Evolutionary conservation across 2,888 invertebrate genomes (phyloP), one percentile per base, ranked within the genome.

Genomic region (Cybosia mesomella): DNA sequence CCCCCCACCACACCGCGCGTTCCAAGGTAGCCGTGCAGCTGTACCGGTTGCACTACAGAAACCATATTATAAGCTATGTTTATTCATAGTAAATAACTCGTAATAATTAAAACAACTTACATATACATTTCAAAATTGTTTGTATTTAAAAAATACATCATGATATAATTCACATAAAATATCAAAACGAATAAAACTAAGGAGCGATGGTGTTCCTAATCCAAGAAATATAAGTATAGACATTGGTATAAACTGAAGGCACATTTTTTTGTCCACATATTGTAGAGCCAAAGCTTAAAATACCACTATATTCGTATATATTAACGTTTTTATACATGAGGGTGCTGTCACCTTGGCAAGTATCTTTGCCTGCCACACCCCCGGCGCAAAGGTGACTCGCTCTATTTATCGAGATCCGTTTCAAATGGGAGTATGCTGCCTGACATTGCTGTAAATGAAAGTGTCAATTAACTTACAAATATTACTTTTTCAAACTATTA

Each of bases 191-290:
- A 10, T 1, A 49, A 18, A 49, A 49, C 58, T 81, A 80, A 57
- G 79, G 63, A 22, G 64, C 64, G 21, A 84, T 82, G 0, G 49
- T 81, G 39, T 13, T 70, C 66, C 43, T 74, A 39, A 97, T 96
- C 97, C 97, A 97, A 0, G 92, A 88, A n/a, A 94, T 83, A 80
- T 96, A 97, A 58, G 95, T 91, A 34, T 88, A 83, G 0, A 96
- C 96, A 76, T 94, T 95, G 0, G 96, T 96, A 82, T 96, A 97
- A 10, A 97, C 95, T 0, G 96, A 96, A 0, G 97, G 96, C 89
- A 95, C 94, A 34, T 93, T 92, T 10, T 87, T 85, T 83, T 90
- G 88, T 0, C 96, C 96, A 79, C 96, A 97, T 0, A 95, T 95
- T 0, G 93, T 89, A 0, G 96, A 96, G 0, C 97, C 96, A 75